Evolutionary conservation across 2,888 invertebrate species (phyloP), one percentile per base, ranked within the genome.

Genomic region (Morpho deidamia): DNA sequence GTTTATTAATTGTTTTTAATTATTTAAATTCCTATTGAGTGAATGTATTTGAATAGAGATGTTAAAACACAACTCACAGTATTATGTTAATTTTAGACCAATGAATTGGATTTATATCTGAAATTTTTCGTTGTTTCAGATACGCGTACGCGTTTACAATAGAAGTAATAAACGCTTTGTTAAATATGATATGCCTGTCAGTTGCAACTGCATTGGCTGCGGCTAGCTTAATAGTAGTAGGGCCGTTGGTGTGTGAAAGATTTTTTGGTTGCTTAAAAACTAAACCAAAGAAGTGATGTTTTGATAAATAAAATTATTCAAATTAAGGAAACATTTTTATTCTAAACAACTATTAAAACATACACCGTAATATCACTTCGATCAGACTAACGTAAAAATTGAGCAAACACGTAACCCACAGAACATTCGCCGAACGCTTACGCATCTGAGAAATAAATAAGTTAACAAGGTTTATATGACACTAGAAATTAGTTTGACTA

Each of bases 341-440:
- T 71, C 78, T 85, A 84, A 68, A 76, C 69, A 72, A 81, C 83
- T 84, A 70, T 35, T 11, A 76, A 70, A 76, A 83, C 83, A 88
- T 87, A 88, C 88, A 87, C 88, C 88, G 73, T 87, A 87, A 85
- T 89, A 89, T 89, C 88, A 89, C 88, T 85, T 88, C 88, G 87
- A 88, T 70, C 69, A 70, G 61, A 66, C 70, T 74, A 73, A 68
- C 70, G 71, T 68, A 72, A 74, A 71, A 76, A 81, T 85, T 86
- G 86, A 86, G 86, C 86, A 83, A 78, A 81, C 74, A 82, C 78
- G 74, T 69, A 65, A 69, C 56, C 60, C 62, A 57, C 53, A 59
- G 62, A 58, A 64, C 61, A 61, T 60, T 59, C 56, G 56, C 55
- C 61, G 23, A 58, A 58, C 54, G 57, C 51, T 61, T 62, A 63